Evolutionary conservation across 2,797 vertebrate species (phyloP).

Genomic region (Aphelocoma californica): DNA sequence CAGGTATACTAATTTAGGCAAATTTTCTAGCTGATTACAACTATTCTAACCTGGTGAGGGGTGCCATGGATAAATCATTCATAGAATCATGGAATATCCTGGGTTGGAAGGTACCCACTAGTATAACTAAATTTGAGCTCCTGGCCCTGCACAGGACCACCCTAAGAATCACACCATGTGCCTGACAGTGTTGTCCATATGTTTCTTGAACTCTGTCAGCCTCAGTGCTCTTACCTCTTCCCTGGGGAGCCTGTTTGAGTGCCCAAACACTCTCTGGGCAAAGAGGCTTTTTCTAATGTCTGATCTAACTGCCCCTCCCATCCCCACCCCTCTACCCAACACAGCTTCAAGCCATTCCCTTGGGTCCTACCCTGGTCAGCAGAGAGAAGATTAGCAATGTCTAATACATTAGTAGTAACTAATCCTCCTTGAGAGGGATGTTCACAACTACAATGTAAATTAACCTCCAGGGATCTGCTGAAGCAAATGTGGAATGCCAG

Average conservation of each 20-base stretch:
- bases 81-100: background rate
- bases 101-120: background rate
- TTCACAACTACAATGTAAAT: background rate
- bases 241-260: background rate
- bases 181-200: background rate
- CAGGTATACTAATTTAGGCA: background rate
- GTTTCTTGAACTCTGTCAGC: background rate
- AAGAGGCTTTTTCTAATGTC: background rate
- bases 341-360: background rate
- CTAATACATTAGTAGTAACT: background rate
- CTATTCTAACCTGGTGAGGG: background rate
- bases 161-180: background rate
- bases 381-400: background rate
- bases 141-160: background rate
- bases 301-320: background rate
- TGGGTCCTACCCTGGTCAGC: background rate
- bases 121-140: background rate
- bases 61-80: background rate
- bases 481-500: background rate
- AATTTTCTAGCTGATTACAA: background rate
- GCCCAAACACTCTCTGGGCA: background rate
- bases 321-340: too few relatives aligned
- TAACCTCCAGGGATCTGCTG: background rate
- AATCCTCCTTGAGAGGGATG: background rate
- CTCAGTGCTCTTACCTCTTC: background rate